Percentiles rank a stretch among this genome's conserved stretches.
Evolutionary conservation across 2,797 vertebrate genomes (phyloP).

Genomic region (Catamblyrhynchus diadema): DNA sequence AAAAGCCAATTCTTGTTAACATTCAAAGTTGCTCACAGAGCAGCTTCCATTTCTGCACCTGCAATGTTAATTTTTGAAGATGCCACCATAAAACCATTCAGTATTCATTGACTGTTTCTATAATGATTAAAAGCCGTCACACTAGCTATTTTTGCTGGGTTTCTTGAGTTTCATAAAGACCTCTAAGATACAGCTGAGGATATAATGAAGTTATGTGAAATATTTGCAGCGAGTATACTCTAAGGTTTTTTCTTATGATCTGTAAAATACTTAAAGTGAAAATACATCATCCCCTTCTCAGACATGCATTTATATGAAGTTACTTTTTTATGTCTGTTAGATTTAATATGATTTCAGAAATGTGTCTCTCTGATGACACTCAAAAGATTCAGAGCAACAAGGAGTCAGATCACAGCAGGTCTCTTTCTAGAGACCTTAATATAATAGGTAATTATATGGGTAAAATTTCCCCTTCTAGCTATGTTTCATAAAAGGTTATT

Average conservation of each 20-base stretch:
- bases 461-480: background rate
- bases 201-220: background rate
- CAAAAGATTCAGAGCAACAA: background rate
- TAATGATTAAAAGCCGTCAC: background rate
- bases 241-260: background rate
- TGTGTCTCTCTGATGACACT: background rate
- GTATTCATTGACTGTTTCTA: background rate
- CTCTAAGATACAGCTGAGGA: background rate
- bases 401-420: background rate
- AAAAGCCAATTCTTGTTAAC: background rate
- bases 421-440: background rate
- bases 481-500: background rate
- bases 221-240: background rate
- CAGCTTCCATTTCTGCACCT: background rate
- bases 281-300: background rate
- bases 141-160: background rate
- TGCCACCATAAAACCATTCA: background rate
- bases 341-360: background rate
- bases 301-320: background rate
- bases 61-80: slow-evolving; percentile 16
- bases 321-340: background rate
- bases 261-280: background rate
- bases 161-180: background rate
- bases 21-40: background rate
- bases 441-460: background rate